Percentiles rank a stretch among this genome's conserved stretches.
Conservation (phyloP, 2,113 vertebrate genomes). For the Pleuronectes platessa region DNA sequence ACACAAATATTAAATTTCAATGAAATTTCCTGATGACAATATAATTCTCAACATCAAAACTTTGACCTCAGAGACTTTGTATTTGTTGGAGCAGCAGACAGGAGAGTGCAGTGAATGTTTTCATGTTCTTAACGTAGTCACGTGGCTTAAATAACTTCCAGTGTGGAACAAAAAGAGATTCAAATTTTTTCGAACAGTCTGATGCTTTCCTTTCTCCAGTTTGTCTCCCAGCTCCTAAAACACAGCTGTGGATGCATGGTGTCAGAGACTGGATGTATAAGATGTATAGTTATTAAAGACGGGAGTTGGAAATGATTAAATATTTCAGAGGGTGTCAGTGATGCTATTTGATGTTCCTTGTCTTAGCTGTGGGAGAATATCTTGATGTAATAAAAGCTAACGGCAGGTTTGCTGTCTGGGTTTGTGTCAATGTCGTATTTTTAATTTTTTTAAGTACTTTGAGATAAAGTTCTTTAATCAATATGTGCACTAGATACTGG, state of each 20-base stretch:
- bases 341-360: too few species aligned
- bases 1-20: too few species aligned
- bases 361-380: too few species aligned
- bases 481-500: constrained; percentile 33
- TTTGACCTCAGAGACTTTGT: too few species aligned
- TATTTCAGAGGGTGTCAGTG: too few species aligned
- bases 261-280: not conserved
- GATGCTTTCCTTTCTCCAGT: not conserved
- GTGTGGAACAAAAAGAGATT: not conserved
- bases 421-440: not conserved
- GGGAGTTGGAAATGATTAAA: too few species aligned
- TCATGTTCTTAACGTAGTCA: not conserved
- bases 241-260: not conserved
- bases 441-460: not conserved
- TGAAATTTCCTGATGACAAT: too few species aligned
- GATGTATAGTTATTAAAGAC: too few species aligned
- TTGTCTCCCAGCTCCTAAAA: not conserved
- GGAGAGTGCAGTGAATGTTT: not conserved
- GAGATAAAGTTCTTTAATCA: constrained; percentile 55
- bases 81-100: not conserved
- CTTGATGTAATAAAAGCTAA: too few species aligned
- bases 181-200: not conserved
- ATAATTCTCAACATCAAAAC: too few species aligned
- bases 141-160: not conserved
- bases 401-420: too few species aligned